A percentile compares a stretch with the other conserved stretches of the same genome.
These are phyloP conservation scores for Hippotragus niger DNA, from an alignment of 2,113 vertebrate species.

Conservation along the genomic window DNA sequence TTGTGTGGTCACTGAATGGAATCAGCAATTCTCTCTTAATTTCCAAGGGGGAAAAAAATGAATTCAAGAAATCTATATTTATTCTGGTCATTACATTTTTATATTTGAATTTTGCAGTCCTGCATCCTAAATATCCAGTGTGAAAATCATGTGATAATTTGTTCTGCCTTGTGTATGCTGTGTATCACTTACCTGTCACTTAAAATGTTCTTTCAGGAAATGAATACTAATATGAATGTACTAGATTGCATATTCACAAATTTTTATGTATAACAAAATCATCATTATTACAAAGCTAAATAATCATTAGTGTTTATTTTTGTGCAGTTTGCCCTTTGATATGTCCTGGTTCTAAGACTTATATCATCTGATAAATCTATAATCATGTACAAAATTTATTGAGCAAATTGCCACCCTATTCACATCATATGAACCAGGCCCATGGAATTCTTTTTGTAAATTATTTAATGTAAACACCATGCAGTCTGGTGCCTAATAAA, in stretches of 20 bases:
- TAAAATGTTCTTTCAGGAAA: slow-evolving; percentile 47
- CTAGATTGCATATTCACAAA: slow-evolving; percentile 52
- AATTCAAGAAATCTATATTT: slow-evolving; percentile 46
- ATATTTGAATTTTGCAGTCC: slow-evolving; percentile 24
- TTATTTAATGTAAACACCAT: neutral
- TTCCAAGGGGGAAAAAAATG: neutral
- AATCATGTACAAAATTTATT: slow-evolving; percentile 26
- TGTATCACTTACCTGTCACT: neutral
- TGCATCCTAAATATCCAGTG: slow-evolving; percentile 4
- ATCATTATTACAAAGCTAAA: slow-evolving; percentile 60
- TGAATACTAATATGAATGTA: slow-evolving; percentile 50
- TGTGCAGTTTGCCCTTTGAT: slow-evolving; percentile 63
- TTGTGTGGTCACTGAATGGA: slow-evolving; percentile 39
- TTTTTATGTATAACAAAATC: slow-evolving; percentile 63
- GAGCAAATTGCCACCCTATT: neutral
- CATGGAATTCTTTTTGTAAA: slow-evolving; percentile 15
- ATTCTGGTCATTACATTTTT: slow-evolving; percentile 51
- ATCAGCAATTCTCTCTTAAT: slow-evolving; percentile 46
- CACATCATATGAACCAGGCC: neutral
- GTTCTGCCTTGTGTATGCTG: neutral
- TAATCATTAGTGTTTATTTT: slow-evolving; percentile 60
- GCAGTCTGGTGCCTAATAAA: slow-evolving; percentile 46
- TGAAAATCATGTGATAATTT: slow-evolving; percentile 13
- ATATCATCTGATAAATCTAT: slow-evolving; percentile 69
- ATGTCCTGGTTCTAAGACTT: slow-evolving; percentile 74